A percentile compares a stretch with the other conserved stretches of the same genome.
phyloP scores from a whole-genome alignment of 2,888 invertebrate species.

The Nymphalis urticae region DNA sequence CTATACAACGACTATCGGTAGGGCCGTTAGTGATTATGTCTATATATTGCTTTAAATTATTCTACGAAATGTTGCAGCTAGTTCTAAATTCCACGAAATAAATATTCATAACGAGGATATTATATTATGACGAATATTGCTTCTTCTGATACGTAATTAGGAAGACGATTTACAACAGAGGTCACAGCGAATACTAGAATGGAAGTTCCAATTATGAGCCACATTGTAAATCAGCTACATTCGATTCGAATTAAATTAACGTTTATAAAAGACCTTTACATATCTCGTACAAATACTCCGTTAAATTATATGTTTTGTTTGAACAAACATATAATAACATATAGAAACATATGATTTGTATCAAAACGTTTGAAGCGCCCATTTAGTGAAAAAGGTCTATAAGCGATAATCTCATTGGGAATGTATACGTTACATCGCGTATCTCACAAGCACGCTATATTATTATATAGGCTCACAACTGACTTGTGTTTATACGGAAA shows the following conservation, averaged over 20 bases:
- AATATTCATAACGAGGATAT: background rate
- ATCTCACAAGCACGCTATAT: constrained; percentile 7
- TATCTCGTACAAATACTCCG: too few species aligned
- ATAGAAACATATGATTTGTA: too few species aligned
- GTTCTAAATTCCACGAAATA: background rate
- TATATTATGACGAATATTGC: constrained; percentile 7
- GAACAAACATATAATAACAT: too few species aligned
- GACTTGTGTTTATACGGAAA: constrained; percentile 15
- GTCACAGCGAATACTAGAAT: background rate
- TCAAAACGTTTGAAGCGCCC: too few species aligned
- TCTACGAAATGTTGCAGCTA: background rate
- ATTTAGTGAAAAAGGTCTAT: too few species aligned
- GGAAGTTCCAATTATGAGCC: background rate
- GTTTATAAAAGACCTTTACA: background rate
- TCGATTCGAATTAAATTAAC: background rate
- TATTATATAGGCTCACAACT: constrained; percentile 19
- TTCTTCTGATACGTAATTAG: constrained; percentile 3
- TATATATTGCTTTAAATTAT: constrained; percentile 8
- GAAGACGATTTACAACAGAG: background rate
- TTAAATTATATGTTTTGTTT: too few species aligned
- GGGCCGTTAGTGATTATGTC: background rate
- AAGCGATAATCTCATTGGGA: constrained; percentile 7
- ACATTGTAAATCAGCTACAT: background rate
- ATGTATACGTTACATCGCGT: constrained; percentile 10
- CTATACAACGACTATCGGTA: too few species aligned